These are phyloP conservation scores for Cenopis cana DNA, from an alignment of 2,888 invertebrate genomes.

Conservation along the genomic window DNA sequence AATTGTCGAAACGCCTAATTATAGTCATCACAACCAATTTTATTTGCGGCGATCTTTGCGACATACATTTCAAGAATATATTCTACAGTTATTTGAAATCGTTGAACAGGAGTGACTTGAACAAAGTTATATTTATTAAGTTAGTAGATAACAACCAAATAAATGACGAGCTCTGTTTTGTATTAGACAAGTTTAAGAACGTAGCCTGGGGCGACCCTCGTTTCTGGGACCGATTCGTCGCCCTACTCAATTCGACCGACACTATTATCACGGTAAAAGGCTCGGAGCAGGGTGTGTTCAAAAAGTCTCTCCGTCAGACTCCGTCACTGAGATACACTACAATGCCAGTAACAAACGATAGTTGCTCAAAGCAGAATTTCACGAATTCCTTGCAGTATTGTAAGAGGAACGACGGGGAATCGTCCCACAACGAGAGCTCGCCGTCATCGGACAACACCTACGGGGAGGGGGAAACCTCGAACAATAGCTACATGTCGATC, in stretches of 20 bases:
- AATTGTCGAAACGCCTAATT: slow-evolving; percentile 81
- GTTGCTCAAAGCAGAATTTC: slow-evolving; percentile 84
- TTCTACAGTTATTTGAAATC: slow-evolving; percentile 81
- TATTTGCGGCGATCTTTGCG: slow-evolving; percentile 78
- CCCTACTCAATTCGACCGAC: slow-evolving; percentile 89
- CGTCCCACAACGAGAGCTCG: slow-evolving; percentile 85
- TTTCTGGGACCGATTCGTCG: slow-evolving; percentile 94
- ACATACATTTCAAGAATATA: slow-evolving; percentile 80
- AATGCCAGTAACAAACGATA: slow-evolving; percentile 83
- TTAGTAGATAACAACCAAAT: slow-evolving; percentile 79
- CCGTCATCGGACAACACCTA: slow-evolving; percentile 85
- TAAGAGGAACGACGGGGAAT: slow-evolving; percentile 79
- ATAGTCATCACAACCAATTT: slow-evolving; percentile 86
- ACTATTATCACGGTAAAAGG: slow-evolving; percentile 81
- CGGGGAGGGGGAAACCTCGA: slow-evolving; percentile 86
- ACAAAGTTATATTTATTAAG: slow-evolving; percentile 80
- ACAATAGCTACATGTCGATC: slow-evolving; percentile 89
- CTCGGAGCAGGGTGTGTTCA: slow-evolving; percentile 80
- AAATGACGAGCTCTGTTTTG: slow-evolving; percentile 76
- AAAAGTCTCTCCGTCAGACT: slow-evolving; percentile 78
- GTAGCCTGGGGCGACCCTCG: slow-evolving; percentile 91
- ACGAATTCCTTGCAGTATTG: slow-evolving; percentile 80
- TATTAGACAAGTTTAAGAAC: slow-evolving; percentile 86
- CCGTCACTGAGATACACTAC: slow-evolving; percentile 84
- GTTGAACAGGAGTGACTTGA: slow-evolving; percentile 76